Conservation (phyloP, 1,140 invertebrate species). For the Drosophila hydei region DNA sequence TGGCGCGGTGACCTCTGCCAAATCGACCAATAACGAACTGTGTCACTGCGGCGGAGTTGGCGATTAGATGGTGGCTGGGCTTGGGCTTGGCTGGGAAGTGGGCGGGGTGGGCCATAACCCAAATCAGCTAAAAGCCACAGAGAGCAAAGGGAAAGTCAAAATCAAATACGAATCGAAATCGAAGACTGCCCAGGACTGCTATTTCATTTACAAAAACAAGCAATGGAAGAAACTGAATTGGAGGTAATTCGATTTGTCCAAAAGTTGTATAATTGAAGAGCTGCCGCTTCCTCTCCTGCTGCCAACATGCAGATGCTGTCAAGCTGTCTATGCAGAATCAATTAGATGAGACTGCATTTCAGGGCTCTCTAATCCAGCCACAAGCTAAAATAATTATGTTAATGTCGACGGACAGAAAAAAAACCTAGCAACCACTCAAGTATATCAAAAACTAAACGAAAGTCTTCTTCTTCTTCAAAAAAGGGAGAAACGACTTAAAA, state of each 20-base stretch:
- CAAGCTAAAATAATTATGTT: constrained; percentile 3
- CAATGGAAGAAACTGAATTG: background rate
- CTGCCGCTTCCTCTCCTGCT: constrained; percentile 21
- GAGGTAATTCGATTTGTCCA: constrained; percentile 59
- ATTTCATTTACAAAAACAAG: constrained; percentile 2
- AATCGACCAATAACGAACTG: constrained; percentile 64
- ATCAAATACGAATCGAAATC: constrained; percentile 18
- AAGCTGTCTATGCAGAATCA: constrained; percentile 53
- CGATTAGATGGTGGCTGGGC: background rate
- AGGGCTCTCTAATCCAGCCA: constrained; percentile 8
- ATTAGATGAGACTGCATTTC: constrained; percentile 50
- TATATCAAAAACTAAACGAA: constrained; percentile 8
- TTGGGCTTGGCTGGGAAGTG: background rate
- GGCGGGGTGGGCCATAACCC: constrained; percentile 32
- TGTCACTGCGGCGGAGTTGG: constrained; percentile 2
- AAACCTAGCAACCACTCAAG: constrained; percentile 7
- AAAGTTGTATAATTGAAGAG: constrained; percentile 67
- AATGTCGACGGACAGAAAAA: background rate
- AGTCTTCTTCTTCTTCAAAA: background rate
- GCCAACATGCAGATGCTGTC: background rate
- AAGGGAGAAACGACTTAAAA: background rate
- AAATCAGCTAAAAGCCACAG: constrained; percentile 35
- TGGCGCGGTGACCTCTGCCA: constrained; percentile 44
- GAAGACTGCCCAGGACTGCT: constrained; percentile 2
- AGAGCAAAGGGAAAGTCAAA: constrained; percentile 1